Evolutionary conservation across 2,113 vertebrate genomes (phyloP).

Genomic region (Anguilla japonica): DNA sequence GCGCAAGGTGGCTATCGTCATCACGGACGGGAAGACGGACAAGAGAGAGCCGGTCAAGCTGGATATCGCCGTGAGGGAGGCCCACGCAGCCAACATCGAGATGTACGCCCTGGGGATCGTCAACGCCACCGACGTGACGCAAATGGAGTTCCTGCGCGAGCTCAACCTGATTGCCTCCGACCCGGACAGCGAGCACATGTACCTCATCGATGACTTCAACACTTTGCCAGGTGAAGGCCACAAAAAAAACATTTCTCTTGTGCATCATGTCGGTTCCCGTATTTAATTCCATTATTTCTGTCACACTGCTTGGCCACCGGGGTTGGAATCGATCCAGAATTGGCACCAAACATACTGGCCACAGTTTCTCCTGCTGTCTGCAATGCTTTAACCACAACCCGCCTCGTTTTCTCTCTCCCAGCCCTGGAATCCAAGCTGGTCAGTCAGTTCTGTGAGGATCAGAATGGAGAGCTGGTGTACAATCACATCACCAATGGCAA

Average conservation of each 20-base stretch:
- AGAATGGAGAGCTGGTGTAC: slow-evolving; percentile 79
- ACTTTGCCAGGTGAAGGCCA: slow-evolving; percentile 77
- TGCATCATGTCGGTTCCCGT: background rate
- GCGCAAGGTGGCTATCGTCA: slow-evolving; percentile 83
- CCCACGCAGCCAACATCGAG: slow-evolving; percentile 85
- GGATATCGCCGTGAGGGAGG: slow-evolving; percentile 81
- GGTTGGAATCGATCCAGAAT: background rate
- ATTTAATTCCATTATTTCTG: background rate
- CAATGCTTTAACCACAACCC: background rate
- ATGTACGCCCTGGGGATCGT: slow-evolving; percentile 89
- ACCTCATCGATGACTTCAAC: slow-evolving; percentile 87
- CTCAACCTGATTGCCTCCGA: slow-evolving; percentile 90
- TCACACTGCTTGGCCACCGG: background rate
- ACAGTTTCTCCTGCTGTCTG: background rate
- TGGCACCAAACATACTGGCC: background rate
- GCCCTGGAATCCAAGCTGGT: slow-evolving; percentile 87
- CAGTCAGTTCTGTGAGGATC: slow-evolving; percentile 88
- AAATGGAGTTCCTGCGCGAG: slow-evolving; percentile 78
- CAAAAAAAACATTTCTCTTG: background rate
- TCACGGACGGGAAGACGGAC: slow-evolving; percentile 86
- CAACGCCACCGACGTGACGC: slow-evolving; percentile 81
- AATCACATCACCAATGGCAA: slow-evolving; percentile 72
- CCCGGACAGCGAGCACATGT: slow-evolving; percentile 86
- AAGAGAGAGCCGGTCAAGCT: slow-evolving; percentile 84
- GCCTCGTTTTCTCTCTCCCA: slow-evolving; percentile 42